A percentile compares a stretch with the other conserved stretches of the same genome.
Evolutionary conservation across 2,888 invertebrate genomes (phyloP).

Genomic region (Agonopterix subpropinquella): DNA sequence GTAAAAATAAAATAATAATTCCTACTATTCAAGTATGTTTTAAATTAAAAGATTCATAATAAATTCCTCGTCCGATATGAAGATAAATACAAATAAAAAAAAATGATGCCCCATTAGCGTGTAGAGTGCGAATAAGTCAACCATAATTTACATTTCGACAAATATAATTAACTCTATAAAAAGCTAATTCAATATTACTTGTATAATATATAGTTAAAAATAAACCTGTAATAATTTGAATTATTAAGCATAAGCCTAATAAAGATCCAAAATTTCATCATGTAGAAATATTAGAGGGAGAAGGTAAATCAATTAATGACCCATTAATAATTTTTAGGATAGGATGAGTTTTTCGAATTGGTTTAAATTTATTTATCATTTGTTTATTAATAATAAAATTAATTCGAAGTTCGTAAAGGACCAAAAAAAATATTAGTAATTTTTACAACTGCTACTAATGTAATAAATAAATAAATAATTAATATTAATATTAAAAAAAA

Average conservation of each 20-base stretch:
- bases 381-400: conserved; percentile 15
- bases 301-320: conserved; percentile 76
- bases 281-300: conserved; percentile 76
- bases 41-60: conserved; percentile 66
- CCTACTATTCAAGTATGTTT: conserved; percentile 79
- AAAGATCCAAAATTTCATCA: conserved; percentile 84
- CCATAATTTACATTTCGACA: conserved; percentile 82
- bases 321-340: conserved; percentile 76
- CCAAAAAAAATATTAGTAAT: conserved; percentile 74
- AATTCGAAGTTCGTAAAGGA: conserved; percentile 57
- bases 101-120: conserved; percentile 83
- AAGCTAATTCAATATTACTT: conserved; percentile 78
- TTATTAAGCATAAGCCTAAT: conserved; percentile 77
- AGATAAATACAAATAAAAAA: conserved; percentile 83
- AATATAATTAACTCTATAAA: conserved; percentile 81
- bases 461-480: conserved; percentile 77
- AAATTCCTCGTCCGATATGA: conserved; percentile 80
- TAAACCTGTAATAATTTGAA: conserved; percentile 81
- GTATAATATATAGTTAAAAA: conserved; percentile 83
- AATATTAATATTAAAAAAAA: conserved; percentile 66
- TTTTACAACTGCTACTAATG: conserved; percentile 75
- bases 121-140: conserved; percentile 79
- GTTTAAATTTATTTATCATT: conserved; percentile 62
- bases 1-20: conserved; percentile 78
- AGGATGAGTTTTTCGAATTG: conserved; percentile 59